Base-by-base conservation (phyloP, 2,113 vertebrate genomes). In the Prochilodus magdalenae region DNA sequence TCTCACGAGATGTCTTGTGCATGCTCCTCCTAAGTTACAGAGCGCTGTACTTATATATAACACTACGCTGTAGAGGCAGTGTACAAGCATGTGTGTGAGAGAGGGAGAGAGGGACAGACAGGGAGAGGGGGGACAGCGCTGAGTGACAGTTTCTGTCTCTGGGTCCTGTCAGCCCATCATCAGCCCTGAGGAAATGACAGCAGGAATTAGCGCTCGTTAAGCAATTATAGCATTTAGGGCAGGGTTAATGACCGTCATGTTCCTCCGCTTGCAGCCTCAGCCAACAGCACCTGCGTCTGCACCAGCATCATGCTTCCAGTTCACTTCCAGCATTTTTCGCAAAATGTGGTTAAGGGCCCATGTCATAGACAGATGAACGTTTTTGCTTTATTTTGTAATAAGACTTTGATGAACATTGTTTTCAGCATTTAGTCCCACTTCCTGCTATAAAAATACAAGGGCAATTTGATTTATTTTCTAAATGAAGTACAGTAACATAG, bases 121-220 rank as follows among this genome's bases (percentile, higher is more conserved):
- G 36, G 16, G 30, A 57, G 27, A 59, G n/a, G 20, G 27, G 75
- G 10, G 30, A 14, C 11, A 14, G n/a, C 22, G 20, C 27, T 72
- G 57, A 77, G 44, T 82, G 79, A 75, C 57, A 51, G 65, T 72
- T 72, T 40, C 55, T 33, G 57, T 20, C 55, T 63, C 67, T 79
- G 60, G 30, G 69, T 57, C 57, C 77, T 82, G 84, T 63, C 84
- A 69, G 72, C 75, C 65, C 69, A 63, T 33, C 63, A 65, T 72
- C 55, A 40, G 73, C 73, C 80, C 79, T 78, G 76, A 60, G 81
- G 81, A 89, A 89, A 86, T 82, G 85, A 82, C 83, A 83, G 75
- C 79, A 69, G 75, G 83, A 85, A 86, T 86, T 89, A 84, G 80
- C 29, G n/a, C 76, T 83, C 74, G 71, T 88, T 88, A 86, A 88